Percentiles rank a stretch among this genome's conserved stretches.
Evolutionary conservation across 2,888 invertebrate species (phyloP).

Genomic region (Onthophagus sagittarius): DNA sequence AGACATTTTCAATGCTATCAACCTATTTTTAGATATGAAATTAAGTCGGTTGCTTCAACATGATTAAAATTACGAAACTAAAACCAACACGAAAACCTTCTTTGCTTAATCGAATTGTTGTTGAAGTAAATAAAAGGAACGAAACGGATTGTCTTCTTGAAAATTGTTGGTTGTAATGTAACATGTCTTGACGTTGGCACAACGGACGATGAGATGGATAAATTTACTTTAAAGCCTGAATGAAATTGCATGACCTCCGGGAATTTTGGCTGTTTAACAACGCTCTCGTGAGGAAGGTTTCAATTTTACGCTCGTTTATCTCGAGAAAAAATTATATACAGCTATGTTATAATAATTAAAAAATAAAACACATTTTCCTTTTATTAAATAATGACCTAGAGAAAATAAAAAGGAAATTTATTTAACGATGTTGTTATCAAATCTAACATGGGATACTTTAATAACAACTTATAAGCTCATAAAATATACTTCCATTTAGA

Average conservation of each 20-base stretch:
- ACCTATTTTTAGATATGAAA: not conserved
- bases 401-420: no score
- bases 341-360: no score
- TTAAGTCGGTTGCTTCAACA: not conserved
- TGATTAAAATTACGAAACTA: not conserved
- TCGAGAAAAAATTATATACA: not conserved
- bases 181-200: not conserved
- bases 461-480: not conserved
- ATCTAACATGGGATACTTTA: not conserved
- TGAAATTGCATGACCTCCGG: not conserved
- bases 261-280: not conserved
- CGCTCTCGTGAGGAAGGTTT: not conserved
- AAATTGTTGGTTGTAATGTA: not conserved
- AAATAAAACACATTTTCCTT: no score
- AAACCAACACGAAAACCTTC: not conserved
- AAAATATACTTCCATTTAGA: not conserved
- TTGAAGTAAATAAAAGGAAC: not conserved
- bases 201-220: not conserved
- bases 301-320: not conserved
- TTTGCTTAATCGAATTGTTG: no score
- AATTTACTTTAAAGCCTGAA: not conserved
- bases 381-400: no score
- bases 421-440: no score
- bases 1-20: not conserved
- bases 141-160: not conserved